phyloP scores from a whole-genome alignment of 2,888 invertebrate species.

The Zhengitettix transpicula region DNA sequence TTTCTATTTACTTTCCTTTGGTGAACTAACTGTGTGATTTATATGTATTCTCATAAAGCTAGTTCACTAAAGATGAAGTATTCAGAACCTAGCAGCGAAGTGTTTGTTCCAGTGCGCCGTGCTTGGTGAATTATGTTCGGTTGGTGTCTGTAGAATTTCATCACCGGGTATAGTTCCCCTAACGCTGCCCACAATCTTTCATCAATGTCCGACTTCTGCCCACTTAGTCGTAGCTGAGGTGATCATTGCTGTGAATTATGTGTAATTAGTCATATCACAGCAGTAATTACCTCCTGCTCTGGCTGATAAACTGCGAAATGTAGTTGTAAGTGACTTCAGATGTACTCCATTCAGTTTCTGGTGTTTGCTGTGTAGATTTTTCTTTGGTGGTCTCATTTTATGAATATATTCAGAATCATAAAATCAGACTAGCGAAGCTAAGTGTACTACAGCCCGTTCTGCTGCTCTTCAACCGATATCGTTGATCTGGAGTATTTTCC shows the following conservation, averaged over 20 bases:
- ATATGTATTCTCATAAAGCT: too few species aligned
- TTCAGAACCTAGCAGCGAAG: too few species aligned
- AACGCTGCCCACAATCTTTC: not conserved
- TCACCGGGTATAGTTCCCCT: not conserved
- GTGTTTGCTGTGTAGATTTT: slow-evolving; percentile 14
- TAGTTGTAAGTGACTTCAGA: too few species aligned
- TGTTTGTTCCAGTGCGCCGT: not conserved
- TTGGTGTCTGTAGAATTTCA: not conserved
- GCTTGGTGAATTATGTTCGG: not conserved
- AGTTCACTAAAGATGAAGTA: too few species aligned
- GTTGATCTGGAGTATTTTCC: slow-evolving; percentile 8
- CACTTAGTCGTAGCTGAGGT: not conserved
- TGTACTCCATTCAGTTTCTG: too few species aligned
- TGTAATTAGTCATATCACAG: not conserved
- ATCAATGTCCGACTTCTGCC: not conserved
- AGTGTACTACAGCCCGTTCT: slow-evolving; percentile 14
- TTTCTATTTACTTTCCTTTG: too few species aligned
- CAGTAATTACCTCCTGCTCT: not conserved
- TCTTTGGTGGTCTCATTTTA: slow-evolving; percentile 43
- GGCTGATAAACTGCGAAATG: too few species aligned
- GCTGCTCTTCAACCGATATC: not conserved
- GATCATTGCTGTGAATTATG: not conserved
- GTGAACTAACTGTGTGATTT: too few species aligned
- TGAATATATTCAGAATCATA: slow-evolving; percentile 24
- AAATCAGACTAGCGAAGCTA: slow-evolving; percentile 28